Conservation (phyloP, 1,140 invertebrate species). For the Drosophila takahashii region DNA sequence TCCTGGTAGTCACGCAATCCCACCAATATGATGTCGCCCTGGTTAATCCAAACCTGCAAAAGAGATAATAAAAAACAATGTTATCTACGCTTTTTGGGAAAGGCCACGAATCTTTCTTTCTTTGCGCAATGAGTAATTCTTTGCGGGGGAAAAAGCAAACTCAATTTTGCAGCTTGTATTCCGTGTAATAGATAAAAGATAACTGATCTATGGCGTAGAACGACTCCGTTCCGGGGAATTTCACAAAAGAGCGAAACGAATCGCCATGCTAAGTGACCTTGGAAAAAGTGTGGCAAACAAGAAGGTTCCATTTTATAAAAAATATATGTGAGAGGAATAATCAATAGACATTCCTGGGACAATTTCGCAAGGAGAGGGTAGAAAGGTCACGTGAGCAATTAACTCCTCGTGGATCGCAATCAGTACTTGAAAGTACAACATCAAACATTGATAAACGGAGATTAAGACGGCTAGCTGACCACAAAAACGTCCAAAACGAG, state of each 20-base stretch:
- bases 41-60: conserved; percentile 97
- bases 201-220: conserved; percentile 55
- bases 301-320: conserved; percentile 18
- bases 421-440: conserved; percentile 19
- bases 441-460: conserved; percentile 16
- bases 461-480: conserved; percentile 7
- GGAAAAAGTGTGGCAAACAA: conserved; percentile 12
- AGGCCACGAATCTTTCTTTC: conserved; percentile 17
- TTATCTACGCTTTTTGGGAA: conserved; percentile 22
- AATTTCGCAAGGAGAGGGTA: conserved; percentile 24
- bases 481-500: conserved; percentile 6
- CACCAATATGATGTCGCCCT: conserved; percentile 98
- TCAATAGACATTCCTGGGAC: background rate
- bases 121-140: conserved; percentile 17
- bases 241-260: conserved; percentile 63
- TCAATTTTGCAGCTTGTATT: conserved; percentile 51
- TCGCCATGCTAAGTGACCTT: conserved; percentile 16
- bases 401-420: conserved; percentile 13
- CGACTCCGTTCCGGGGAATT: conserved; percentile 52
- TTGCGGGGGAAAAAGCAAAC: conserved; percentile 30
- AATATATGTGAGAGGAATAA: background rate
- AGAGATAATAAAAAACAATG: background rate
- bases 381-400: conserved; percentile 33
- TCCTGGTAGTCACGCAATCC: conserved; percentile 99
- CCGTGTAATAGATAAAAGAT: conserved; percentile 68